Base-by-base conservation (phyloP, 2,888 invertebrate genomes). In the Gisinianus flammeolus region DNA sequence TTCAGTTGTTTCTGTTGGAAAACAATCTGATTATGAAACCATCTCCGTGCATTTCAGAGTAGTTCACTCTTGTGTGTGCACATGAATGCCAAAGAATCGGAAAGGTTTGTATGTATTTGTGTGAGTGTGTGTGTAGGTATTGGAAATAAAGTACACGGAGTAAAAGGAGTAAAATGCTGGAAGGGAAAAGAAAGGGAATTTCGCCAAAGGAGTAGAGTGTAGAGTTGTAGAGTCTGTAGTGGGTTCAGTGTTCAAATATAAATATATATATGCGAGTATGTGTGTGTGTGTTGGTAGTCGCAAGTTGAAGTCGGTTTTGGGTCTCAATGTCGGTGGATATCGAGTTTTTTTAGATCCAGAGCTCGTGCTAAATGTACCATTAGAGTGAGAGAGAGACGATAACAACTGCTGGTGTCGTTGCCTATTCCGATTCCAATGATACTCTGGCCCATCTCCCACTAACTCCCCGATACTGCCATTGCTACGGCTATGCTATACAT, bases 291-390 rank as follows among this genome's bases (percentile, higher is more conserved):
- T n/a, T n/a, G n/a, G 44, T 44, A 44, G 3, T 44, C 44, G 19
- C 2, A 44, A 35, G 5, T 12, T 12, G 35, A 12, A 19, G 12
- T 44, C 19, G 44, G 44, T 44, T 44, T 44, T 44, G 44, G 44
- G 44, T 44, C 19, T 44, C 44, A 44, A 19, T 44, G 44, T 16
- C 2, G 44, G 44, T 19, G 35, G 35, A 35, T 44, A 44, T 44
- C 44, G 44, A 44, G 64, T 30, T 67, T 22, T n/a, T n/a, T 54
- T 44, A 73, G 52, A 44, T 44, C 6, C 44, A 19, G 12, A 44
- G 44, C 72, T 79, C 73, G 79, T 79, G 79, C 79, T 79, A 79
- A 79, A 79, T 79, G 79, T 79, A 79, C 79, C 79, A 79, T 79
- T 79, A 79, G 76, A 79, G 76, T 79, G 79, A 77, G 77, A 79